Evolutionary conservation across 2,113 vertebrate genomes (phyloP), one percentile per base, ranked within the genome.

Genomic region (Sylvietta virens): DNA sequence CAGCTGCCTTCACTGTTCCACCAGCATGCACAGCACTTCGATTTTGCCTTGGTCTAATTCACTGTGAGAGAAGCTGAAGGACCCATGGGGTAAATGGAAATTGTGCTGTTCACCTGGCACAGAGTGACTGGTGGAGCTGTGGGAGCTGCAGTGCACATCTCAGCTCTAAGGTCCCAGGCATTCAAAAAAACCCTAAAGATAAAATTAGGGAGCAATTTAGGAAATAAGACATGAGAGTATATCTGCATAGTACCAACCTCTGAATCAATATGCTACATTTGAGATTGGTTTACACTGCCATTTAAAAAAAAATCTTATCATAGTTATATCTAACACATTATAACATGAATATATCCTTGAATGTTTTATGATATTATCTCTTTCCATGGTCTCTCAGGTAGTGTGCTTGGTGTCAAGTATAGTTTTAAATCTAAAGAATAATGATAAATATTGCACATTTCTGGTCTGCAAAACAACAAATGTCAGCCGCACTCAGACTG

Each of bases 371-470:
- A 18, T 42, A n/a, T 81, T 67, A 23, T 61, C 39, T 80, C 58
- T 8, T 64, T 79, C 15, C 11, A 7, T 11, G 11, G 10, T 72
- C 23, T 81, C 78, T 85, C 73, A 81, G 50, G 70, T 72, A 53
- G 14, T 54, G 23, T 67, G 35, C 45, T 76, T 65, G 26, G 18
- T 69, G 53, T 73, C 62, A 94, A 37, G 33, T 73, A 27, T 23
- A 73, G 47, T 54, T 92, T 90, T 83, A 94, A 93, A 95, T 88
- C 26, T 90, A 88, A 86, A 77, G n/a, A 88, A 62, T 83, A 93
- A 81, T 86, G 62, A 88, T 66, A 86, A 92, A 97, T 77, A 85
- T 73, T 82, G 26, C 62, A 69, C 35, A 58, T 69, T 96, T 94
- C 39, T 70, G 83, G 81, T 42, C 73, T 95, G 62, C 26, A 82